Evolutionary conservation across 2,797 vertebrate genomes (phyloP), one percentile per base, ranked within the genome.

Genomic region (Eutrigla gurnardus): DNA sequence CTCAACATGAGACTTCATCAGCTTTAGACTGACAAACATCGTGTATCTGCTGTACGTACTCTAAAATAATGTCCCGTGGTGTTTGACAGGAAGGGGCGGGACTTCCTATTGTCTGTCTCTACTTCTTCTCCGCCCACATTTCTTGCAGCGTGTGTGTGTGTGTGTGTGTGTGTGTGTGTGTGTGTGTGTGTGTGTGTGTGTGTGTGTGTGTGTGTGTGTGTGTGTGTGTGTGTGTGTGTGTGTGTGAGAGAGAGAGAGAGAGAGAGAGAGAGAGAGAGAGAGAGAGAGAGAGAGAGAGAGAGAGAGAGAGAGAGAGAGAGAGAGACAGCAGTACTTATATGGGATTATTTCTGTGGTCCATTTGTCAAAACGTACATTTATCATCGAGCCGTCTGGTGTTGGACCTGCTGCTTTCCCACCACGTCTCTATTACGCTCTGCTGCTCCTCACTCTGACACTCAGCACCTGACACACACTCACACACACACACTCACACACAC

Each of bases 291-390:
- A n/a, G n/a, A n/a, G n/a, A n/a, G n/a, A n/a, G n/a, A n/a, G n/a
- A n/a, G n/a, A n/a, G n/a, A n/a, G n/a, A n/a, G n/a, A n/a, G n/a
- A n/a, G n/a, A n/a, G n/a, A n/a, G 61, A 45, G 39, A 10, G 65
- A 39, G 46, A 64, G 47, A 71, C 58, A 62, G 46, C 55, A 65
- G 72, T 66, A 70, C 77, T 83, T 86, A 70, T 79, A 78, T 82
- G 74, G 75, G 76, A 83, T 88, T 82, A 78, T 90, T 88, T 88
- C 78, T 67, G 59, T 46, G 83, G 55, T 77, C 73, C 77, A 86
- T 92, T 92, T 93, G 90, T 92, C 91, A 92, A 80, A 90, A 87
- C 59, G 50, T 66, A 86, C 91, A 93, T 94, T 91, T 70, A 93
- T 94, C 93, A 90, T 77, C 12, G 67, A 84, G 82, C 85, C 83